Evolutionary conservation across 2,113 vertebrate genomes (phyloP).

Genomic region (Petroica traversi): DNA sequence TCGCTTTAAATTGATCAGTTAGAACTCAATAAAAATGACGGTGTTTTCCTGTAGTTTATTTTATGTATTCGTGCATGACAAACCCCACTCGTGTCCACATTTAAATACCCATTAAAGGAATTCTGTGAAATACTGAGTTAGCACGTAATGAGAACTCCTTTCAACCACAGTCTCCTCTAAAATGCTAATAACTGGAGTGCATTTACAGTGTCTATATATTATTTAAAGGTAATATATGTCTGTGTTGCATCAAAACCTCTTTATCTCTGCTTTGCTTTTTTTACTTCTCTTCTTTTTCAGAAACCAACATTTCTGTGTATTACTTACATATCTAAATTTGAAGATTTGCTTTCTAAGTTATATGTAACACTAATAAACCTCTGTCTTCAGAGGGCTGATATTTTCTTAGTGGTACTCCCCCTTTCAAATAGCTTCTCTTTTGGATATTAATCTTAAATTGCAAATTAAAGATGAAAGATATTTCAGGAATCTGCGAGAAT

Average conservation of each 20-base stretch:
- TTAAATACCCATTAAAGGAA: not conserved
- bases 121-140: not conserved
- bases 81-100: not conserved
- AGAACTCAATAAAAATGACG: not conserved
- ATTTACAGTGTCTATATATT: not conserved
- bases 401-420: not conserved
- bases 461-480: constrained; percentile 19
- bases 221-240: not conserved
- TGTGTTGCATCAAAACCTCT: not conserved
- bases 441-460: not conserved
- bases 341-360: not conserved
- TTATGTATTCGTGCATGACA: not conserved
- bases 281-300: not conserved
- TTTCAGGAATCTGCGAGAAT: not conserved
- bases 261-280: not conserved
- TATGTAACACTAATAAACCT: not conserved
- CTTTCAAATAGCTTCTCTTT: not conserved
- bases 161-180: not conserved
- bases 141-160: not conserved
- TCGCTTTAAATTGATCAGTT: not conserved
- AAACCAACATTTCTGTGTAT: not conserved
- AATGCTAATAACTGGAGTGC: not conserved
- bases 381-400: not conserved
- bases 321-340: not conserved
- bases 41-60: not conserved